A percentile compares a stretch with the other conserved stretches of the same genome.
Conservation (phyloP, 2,113 vertebrate species). For the Geococcyx californianus region DNA sequence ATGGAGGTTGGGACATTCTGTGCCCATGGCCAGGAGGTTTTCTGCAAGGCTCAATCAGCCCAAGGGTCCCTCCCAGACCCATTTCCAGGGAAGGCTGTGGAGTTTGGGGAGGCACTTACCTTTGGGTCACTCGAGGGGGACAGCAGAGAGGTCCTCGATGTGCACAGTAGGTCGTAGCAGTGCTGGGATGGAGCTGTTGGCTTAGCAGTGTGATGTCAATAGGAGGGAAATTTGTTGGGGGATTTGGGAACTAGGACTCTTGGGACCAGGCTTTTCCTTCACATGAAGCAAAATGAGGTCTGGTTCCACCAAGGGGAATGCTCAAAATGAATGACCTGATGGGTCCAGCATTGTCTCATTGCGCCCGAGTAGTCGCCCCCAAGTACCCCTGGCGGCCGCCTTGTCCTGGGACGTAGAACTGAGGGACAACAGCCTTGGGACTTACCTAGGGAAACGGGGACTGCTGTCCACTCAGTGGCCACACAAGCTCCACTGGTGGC, state of each 20-base stretch:
- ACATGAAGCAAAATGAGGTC: accelerated
- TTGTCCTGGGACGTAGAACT: accelerated
- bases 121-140: neutral
- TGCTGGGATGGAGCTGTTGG: neutral
- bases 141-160: neutral
- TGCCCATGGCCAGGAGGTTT: too few species aligned
- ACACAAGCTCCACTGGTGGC: accelerated
- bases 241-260: neutral
- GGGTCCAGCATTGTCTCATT: neutral
- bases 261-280: neutral
- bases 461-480: accelerated
- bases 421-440: accelerated
- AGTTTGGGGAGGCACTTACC: neutral
- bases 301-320: accelerated
- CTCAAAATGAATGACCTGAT: neutral
- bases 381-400: neutral
- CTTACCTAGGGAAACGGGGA: neutral
- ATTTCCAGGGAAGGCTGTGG: neutral
- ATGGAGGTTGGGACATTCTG: too few species aligned
- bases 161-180: neutral
- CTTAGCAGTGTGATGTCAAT: accelerated
- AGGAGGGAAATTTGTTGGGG: neutral
- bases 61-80: too few species aligned
- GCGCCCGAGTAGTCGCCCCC: accelerated
- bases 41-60: too few species aligned